Evolutionary conservation across 2,888 invertebrate species (phyloP), one percentile per base, ranked within the genome.

Genomic region (Choristoneura rosaceana): DNA sequence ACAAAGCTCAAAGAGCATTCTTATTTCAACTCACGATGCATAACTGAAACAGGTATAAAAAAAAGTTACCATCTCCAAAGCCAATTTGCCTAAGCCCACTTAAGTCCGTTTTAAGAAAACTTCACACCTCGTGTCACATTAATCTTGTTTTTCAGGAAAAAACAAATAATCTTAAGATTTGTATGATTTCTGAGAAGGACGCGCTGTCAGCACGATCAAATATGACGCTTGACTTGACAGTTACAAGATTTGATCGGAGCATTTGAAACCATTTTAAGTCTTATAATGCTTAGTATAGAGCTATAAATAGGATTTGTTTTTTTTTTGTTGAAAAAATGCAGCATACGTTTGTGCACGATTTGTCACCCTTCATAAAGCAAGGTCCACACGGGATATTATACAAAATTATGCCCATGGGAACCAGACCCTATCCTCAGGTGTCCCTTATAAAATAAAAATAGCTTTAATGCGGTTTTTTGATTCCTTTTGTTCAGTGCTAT

Each of bases 361-460:
- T 81, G 79, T 83, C 82, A 82, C 84, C 84, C 82, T 79, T 76
- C 71, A 74, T 76, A 78, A 80, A 79, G 77, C 76, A 74, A 80
- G 77, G 81, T 81, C 80, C 79, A 82, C 76, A 77, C 76, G 78
- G 80, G 79, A 80, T 79, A 84, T 59, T 85, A 87, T 87, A 88
- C 82, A 86, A 86, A 89, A 82, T 90, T 87, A 90, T 88, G 87
- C 82, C 86, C 89, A 87, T 91, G 91, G 89, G 90, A 92, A 91
- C 86, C 71, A 62, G 75, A 76, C 86, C 84, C 86, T 86, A 85
- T 86, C 82, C 73, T 74, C 74, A 74, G 65, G 73, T 69, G 64
- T 67, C 69, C 62, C 59, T n/a, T 41, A 10, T 38, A 50, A 74
- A 70, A 70, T 67, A 74, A 70, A 62, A 59, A 60, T 15, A 43